Conservation (phyloP, 2,797 vertebrate genomes). For the Leptodactylus fallax region DNA sequence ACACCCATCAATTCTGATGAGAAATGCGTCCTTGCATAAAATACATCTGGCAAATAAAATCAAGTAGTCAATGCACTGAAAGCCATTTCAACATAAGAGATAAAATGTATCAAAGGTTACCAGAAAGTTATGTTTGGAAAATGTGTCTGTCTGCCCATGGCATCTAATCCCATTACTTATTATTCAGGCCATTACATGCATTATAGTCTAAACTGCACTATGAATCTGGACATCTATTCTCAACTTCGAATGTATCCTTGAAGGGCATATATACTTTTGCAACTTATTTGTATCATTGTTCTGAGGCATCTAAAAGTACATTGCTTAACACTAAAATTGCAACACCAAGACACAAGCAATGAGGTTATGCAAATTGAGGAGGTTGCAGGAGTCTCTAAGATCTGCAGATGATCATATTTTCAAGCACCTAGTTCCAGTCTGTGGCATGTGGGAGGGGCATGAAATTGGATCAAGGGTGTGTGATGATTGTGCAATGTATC, state of each 20-base stretch:
- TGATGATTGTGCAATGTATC: no score
- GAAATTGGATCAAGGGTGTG: no score
- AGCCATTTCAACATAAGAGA: neutral
- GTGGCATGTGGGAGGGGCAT: no score
- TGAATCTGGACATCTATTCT: neutral
- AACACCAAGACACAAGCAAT: no score
- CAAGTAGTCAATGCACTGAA: slow-evolving; percentile 6
- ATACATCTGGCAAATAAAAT: slow-evolving; percentile 20
- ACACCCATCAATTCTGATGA: slow-evolving; percentile 40
- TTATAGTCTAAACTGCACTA: neutral
- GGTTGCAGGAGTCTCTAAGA: no score
- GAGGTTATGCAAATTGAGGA: no score
- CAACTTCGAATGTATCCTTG: neutral
- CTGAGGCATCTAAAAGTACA: no score
- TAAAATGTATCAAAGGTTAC: slow-evolving; percentile 45
- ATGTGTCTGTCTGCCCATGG: neutral
- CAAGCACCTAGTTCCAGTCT: no score
- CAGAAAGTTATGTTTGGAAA: neutral
- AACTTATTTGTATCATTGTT: neutral
- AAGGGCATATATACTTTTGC: neutral
- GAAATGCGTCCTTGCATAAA: slow-evolving; percentile 21
- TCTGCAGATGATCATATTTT: no score
- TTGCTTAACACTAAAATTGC: no score
- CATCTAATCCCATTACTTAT: neutral
- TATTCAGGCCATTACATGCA: neutral